Conservation (phyloP, 1,140 invertebrate genomes). For the Yoshiicerus persimilis region DNA sequence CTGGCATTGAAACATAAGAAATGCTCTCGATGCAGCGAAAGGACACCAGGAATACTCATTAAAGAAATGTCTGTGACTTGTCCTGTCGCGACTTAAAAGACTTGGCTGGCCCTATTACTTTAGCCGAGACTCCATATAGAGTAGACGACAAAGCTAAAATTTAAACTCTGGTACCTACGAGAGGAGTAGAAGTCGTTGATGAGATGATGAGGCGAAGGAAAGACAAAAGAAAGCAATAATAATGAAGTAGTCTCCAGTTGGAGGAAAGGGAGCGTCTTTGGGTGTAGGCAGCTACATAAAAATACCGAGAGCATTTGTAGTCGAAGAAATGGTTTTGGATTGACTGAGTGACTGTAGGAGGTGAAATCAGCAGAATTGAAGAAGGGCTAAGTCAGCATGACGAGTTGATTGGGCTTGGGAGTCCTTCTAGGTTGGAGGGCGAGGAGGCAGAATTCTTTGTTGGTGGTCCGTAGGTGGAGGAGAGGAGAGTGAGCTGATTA, state of each 20-base stretch:
- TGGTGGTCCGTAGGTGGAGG: background rate
- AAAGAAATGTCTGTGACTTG: background rate
- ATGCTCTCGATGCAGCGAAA: background rate
- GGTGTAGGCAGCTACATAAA: background rate
- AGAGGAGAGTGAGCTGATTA: background rate
- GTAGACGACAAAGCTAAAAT: background rate
- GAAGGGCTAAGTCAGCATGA: constrained; percentile 5
- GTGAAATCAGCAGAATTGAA: constrained; percentile 16
- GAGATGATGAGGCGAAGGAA: background rate
- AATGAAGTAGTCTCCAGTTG: background rate
- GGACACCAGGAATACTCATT: background rate
- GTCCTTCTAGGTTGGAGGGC: background rate
- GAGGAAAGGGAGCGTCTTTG: background rate
- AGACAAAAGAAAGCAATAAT: background rate
- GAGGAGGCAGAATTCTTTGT: background rate
- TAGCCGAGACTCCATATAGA: too few relatives aligned
- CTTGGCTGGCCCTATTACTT: background rate
- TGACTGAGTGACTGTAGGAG: background rate
- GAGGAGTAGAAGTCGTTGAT: background rate
- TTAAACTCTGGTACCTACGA: background rate
- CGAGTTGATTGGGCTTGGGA: background rate
- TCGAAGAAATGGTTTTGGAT: background rate
- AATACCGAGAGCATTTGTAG: background rate
- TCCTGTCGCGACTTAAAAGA: background rate
- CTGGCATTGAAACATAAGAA: background rate